Base-by-base conservation (phyloP, 1,140 invertebrate species). In the Belonocnema kinseyi region DNA sequence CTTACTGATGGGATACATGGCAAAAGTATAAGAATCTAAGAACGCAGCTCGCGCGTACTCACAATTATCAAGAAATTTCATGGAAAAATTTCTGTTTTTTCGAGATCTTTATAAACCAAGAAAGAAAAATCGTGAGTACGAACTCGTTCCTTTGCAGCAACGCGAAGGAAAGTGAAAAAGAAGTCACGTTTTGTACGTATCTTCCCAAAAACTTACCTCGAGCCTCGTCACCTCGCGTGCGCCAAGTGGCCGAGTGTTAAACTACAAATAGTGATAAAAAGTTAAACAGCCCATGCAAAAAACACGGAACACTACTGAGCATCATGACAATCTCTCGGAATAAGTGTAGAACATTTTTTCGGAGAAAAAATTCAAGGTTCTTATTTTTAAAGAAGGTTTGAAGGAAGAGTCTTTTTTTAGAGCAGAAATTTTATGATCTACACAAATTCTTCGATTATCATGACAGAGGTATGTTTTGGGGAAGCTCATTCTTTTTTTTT, bases 391-490 rank as follows among this genome's bases (percentile, higher is more conserved):
- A 46, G 7, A 46, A 0, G 46, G 19, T 54, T 54, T 6, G 4
- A 10, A 6, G 17, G 17, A 12, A 53, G 10, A 19, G 17, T 8
- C 21, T 72, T 72, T 72, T 46, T 26, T 19, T 72, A 54, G 1
- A 21, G 50, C 14, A 73, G 33, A 77, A 71, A 54, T 46, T 46
- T 0, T 6, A 80, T 13, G 50, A 17, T 46, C 26, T 71, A 70
- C 40, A 61, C 83, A 78, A 82, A 50, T 75, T 82, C 75, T 76
- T 73, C 76, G 82, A 86, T 89, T 83, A 77, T 82, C 85, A 82
- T 89, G 86, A 84, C 74, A 88, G 88, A 90, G 88, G 88, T 89
- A 89, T 88, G 87, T 89, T 90, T 90, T 89, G 88, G 88, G 88
- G 88, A 89, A 90, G 88, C 85, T 89, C 80, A 82, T 89, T 88